Conservation (phyloP, 1,140 invertebrate genomes). For the Hyposmocoma kahamanoa region DNA sequence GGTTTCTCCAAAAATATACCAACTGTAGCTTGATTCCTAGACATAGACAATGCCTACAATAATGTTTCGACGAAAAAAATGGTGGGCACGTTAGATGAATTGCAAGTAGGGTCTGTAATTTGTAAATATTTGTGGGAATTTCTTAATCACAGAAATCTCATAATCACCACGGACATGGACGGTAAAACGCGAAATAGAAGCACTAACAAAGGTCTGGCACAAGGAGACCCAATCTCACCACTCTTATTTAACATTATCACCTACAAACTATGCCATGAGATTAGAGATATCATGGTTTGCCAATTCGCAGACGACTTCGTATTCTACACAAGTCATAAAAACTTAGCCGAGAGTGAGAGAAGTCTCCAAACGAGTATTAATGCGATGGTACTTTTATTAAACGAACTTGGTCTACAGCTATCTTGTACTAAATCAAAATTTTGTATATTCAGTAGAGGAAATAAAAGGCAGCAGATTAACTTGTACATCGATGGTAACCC, state of each 20-base stretch:
- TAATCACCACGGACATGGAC: background rate
- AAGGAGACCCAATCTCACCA: constrained; percentile 7
- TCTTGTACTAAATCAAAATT: background rate
- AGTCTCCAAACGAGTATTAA: background rate
- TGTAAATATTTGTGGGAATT: background rate
- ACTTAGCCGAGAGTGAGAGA: background rate
- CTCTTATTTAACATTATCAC: constrained; percentile 7
- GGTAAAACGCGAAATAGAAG: background rate
- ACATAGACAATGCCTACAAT: background rate
- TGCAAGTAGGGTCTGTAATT: background rate
- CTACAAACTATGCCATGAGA: background rate
- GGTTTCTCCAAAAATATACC: background rate
- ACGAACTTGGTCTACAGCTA: background rate
- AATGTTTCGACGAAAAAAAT: background rate
- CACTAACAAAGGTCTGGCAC: background rate
- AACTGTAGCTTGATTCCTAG: background rate
- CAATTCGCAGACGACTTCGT: constrained; percentile 9
- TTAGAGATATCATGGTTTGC: background rate
- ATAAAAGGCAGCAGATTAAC: too few relatives aligned
- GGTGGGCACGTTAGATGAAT: background rate
- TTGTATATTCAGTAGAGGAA: background rate
- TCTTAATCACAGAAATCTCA: background rate
- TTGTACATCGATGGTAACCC: too few relatives aligned
- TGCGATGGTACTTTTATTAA: background rate
- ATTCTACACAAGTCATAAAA: background rate